A percentile compares a stretch with the other conserved stretches of the same genome.
These are phyloP conservation scores for Chinchilla lanigera DNA, from an alignment of 2,113 vertebrate genomes.

Conservation along the genomic window DNA sequence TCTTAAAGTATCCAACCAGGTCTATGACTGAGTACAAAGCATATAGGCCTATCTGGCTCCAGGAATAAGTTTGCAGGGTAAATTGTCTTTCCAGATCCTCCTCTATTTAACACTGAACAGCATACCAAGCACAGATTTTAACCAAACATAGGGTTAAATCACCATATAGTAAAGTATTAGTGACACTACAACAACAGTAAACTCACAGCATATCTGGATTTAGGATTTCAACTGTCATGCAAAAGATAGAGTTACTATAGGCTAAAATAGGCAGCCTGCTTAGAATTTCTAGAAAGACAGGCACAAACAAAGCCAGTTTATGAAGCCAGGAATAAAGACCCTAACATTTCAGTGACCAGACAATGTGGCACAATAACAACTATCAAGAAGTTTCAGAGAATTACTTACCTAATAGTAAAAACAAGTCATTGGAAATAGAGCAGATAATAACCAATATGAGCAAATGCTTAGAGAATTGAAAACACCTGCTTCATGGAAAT, in stretches of 20 bases:
- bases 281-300: neutral
- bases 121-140: neutral
- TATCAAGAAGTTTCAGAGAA: neutral
- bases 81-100: neutral
- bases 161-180: neutral
- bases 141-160: neutral
- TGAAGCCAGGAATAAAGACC: neutral
- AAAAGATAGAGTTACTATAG: neutral
- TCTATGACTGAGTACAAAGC: neutral
- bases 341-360: neutral
- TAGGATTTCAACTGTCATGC: neutral
- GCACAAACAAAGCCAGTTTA: neutral
- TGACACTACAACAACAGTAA: neutral
- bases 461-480: neutral
- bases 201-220: neutral
- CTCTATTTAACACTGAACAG: neutral
- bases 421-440: neutral
- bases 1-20: neutral
- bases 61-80: neutral
- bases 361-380: neutral
- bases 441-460: neutral
- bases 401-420: neutral
- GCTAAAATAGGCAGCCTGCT: neutral
- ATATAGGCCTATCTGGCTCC: neutral
- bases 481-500: neutral